Percentiles rank a stretch among this genome's conserved stretches.
phyloP scores from a whole-genome alignment of 2,113 vertebrate genomes.

The Buteo buteo region DNA sequence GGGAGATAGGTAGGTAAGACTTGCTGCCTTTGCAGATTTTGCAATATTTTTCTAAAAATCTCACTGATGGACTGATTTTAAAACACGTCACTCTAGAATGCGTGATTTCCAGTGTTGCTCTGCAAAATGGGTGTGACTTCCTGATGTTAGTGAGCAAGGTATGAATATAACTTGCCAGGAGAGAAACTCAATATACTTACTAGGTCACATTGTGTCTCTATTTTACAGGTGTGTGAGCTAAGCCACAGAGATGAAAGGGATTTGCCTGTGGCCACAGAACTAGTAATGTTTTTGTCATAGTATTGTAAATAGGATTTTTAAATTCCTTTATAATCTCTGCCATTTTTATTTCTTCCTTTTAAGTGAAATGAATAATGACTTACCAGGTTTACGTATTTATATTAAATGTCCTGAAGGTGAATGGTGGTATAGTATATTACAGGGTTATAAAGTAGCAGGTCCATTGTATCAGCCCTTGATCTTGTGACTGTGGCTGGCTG shows the following conservation, averaged over 20 bases:
- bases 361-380: not conserved
- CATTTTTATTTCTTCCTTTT: not conserved
- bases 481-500: not conserved
- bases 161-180: not conserved
- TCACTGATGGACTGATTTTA: not conserved
- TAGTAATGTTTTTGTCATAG: not conserved
- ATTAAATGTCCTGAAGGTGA: not conserved
- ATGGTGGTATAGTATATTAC: not conserved
- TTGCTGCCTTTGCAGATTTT: not conserved
- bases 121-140: not conserved
- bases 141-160: not conserved
- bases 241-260: not conserved
- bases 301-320: not conserved
- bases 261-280: not conserved
- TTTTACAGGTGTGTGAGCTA: not conserved
- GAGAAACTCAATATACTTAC: not conserved
- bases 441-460: not conserved
- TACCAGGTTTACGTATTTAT: not conserved
- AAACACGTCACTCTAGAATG: not conserved
- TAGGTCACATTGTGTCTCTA: accelerated
- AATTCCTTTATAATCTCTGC: not conserved
- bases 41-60: not conserved
- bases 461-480: not conserved
- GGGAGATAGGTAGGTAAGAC: not conserved
- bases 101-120: not conserved